Evolutionary conservation across 2,888 invertebrate genomes (phyloP), one percentile per base, ranked within the genome.

Genomic region (Nomada flava): DNA sequence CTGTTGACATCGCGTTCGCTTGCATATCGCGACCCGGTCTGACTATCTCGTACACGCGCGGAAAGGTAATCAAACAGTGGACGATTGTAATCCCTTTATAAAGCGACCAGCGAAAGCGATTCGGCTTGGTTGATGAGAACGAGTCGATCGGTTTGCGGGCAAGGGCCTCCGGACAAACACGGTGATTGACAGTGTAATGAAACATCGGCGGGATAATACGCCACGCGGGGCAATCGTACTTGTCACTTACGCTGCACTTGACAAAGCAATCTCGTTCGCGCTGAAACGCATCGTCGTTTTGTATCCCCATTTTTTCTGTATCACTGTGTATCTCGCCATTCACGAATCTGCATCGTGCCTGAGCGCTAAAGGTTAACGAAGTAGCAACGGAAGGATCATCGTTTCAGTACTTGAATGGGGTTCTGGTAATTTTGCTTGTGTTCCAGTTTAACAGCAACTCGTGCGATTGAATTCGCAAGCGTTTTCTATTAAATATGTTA

Each of bases 11-110:
- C 63, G 53, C 26, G 52, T 36, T 26, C 53, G 77, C 75, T 68
- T 64, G 44, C 69, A 69, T 80, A 85, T 71, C 76, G 68, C 60
- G 74, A 26, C 20, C 13, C 11, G 18, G 57, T 44, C 75, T 83
- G 76, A 82, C 79, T 77, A 78, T 84, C 77, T 79, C 76, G 65
- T 62, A 71, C 78, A 80, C 69, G 65, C 76, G 76, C 71, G 76
- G 84, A 84, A 88, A 88, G 84, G 87, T 86, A 89, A 90, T 89
- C 85, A 88, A 89, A 89, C 87, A 83, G 69, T 79, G 85, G 82
- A 88, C 86, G 82, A 89, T 84, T 82, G 86, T 86, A 84, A 87
- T 90, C 85, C 83, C 86, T 83, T 89, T 87, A 86, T 83, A 86
- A 85, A 82, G 78, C 71, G 71, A 81, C 68, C 78, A 68, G 79